Base-by-base conservation (phyloP, 2,888 invertebrate genomes). In the Orchesellides sinensis region DNA sequence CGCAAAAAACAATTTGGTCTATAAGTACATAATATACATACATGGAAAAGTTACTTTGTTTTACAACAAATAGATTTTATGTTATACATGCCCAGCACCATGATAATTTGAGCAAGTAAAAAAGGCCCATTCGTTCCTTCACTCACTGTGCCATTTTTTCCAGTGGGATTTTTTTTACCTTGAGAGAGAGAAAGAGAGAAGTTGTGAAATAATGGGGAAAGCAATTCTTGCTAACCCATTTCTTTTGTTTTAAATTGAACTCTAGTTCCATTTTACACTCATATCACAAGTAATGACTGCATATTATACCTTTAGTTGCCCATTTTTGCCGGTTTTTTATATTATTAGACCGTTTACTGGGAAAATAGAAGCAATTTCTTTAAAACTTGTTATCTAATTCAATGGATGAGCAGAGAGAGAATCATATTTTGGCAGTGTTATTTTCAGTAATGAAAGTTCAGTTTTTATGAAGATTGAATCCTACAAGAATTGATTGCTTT, bases 91-190 rank as follows among this genome's bases (percentile, higher is more conserved):
- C 40, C 40, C 40, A 8, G 10, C 4, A 54, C 6, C 47, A 27
- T 52, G 69, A 32, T 19, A 69, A 69, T 32, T 69, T 32, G 54
- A 52, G 52, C 52, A 32, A 29, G 40, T 69, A 69, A 69, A 35
- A 40, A 69, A 17, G 27, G 19, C 54, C 52, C 29, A 32, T 49
- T 23, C 17, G n/a, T 47, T 3, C n/a, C n/a, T 52, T 25, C 52
- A 10, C 25, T 49, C 49, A 27, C 29, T 54, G 32, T 4, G 29
- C 17, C 32, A 14, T 17, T 61, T 32, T 19, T 10, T 17, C n/a
- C n/a, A n/a, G n/a, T 17, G 61, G 61, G 61, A 61, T 25, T 61
- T 52, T 61, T n/a, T 27, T 5, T 61, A 32, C 19, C 61, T 32
- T 61, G 61, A 61, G 19, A 32, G 17, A 52, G 47, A 4, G n/a